Evolutionary conservation across 2,888 invertebrate genomes (phyloP), one percentile per base, ranked within the genome.

Genomic region (Dynastes tityus): DNA sequence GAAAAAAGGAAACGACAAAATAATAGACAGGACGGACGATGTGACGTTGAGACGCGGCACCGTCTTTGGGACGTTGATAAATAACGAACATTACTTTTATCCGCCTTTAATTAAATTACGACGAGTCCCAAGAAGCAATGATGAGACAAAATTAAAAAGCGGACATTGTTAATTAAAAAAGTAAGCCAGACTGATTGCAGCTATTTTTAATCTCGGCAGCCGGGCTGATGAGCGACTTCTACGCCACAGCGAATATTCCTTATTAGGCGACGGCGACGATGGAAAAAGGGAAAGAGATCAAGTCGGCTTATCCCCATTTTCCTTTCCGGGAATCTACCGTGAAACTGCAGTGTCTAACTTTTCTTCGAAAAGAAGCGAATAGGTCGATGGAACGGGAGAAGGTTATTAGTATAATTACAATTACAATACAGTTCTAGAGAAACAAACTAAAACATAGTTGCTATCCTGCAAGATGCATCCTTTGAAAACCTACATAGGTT

Each of bases 81-180:
- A 86, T 85, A 84, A 82, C 82, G 82, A 82, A 82, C 85, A 85
- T 84, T 82, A 78, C 83, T 85, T 84, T 82, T 82, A 82, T 83
- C 82, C 82, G 45, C 80, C 58, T 84, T 84, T 85, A 87, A 86
- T 87, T 86, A 85, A 86, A 86, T 85, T 86, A 86, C 22, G 83
- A 86, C 22, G 83, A 86, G 85, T 86, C 86, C 84, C 84, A 84
- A 85, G 85, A 80, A 85, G 84, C 84, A 85, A 85, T 84, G 85
- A 49, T 84, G 84, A 84, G 84, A 84, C 85, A 85, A 84, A 86
- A 87, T 87, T 86, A 87, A 87, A 87, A 86, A 86, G 85, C 85
- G 84, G 84, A 85, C 83, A 83, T 84, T 86, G 86, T 86, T 87
- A 87, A 87, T 87, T 87, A 86, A 87, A 87, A 86, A 84, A 81